Conservation (phyloP, 1,140 invertebrate species). For the Rhopalosiphum padi region DNA sequence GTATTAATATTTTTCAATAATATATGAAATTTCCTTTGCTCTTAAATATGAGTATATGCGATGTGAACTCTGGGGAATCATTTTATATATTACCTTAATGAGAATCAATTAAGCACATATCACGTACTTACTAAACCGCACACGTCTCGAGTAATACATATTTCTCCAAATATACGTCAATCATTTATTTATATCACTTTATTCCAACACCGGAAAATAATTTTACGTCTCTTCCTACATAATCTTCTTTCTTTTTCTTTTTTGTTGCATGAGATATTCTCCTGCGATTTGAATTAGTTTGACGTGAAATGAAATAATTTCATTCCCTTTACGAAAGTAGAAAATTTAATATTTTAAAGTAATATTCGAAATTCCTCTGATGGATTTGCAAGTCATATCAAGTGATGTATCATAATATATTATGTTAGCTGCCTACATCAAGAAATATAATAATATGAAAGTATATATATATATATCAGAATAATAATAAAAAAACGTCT, state of each 20-base stretch:
- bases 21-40: not conserved
- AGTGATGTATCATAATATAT: not conserved
- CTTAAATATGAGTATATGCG: not conserved
- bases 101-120: not conserved
- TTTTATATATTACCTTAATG: slow-evolving; percentile 16
- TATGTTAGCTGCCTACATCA: not conserved
- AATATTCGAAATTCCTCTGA: slow-evolving; percentile 2
- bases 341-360: slow-evolving; percentile 39
- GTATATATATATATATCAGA: not conserved
- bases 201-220: not conserved
- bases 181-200: slow-evolving; percentile 29
- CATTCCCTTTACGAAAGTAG: not conserved
- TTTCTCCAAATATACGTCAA: not conserved
- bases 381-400: not conserved
- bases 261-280: not conserved
- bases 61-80: not conserved
- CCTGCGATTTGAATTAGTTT: not conserved
- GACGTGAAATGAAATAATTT: slow-evolving; percentile 30
- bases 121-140: not conserved
- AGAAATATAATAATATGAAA: not conserved
- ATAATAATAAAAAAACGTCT: not conserved
- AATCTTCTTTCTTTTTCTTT: not conserved
- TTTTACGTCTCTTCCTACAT: not conserved
- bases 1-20: not conserved
- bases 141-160: not conserved